phyloP scores from a whole-genome alignment of 2,888 invertebrate species.

The Anoncus sp. region DNA sequence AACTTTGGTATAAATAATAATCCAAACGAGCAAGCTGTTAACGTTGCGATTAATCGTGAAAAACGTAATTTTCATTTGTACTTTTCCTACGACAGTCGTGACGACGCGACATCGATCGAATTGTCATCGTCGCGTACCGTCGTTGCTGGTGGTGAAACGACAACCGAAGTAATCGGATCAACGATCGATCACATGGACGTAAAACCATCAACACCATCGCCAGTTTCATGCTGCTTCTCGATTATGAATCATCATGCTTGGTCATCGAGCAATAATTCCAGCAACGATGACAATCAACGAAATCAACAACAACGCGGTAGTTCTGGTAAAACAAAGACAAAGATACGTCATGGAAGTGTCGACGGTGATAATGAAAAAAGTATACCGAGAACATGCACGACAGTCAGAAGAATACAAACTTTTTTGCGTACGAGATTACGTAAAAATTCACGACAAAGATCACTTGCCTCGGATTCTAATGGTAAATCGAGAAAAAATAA shows the following conservation, averaged over 20 bases:
- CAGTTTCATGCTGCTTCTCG: slow-evolving; percentile 81
- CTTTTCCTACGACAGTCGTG: slow-evolving; percentile 78
- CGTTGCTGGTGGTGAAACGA: slow-evolving; percentile 31
- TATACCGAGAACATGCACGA: slow-evolving; percentile 72
- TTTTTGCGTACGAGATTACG: slow-evolving; percentile 76
- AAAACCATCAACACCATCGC: slow-evolving; percentile 79
- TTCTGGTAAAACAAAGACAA: slow-evolving; percentile 53
- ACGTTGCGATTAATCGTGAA: slow-evolving; percentile 42
- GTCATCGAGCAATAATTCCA: slow-evolving; percentile 41
- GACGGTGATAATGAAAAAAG: slow-evolving; percentile 55
- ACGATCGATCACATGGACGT: slow-evolving; percentile 68
- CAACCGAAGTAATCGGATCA: slow-evolving; percentile 12
- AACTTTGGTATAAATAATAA: slow-evolving; percentile 23
- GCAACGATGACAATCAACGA: slow-evolving; percentile 48
- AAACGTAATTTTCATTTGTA: slow-evolving; percentile 78
- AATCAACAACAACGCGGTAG: slow-evolving; percentile 50
- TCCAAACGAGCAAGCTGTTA: slow-evolving; percentile 4
- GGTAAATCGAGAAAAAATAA: slow-evolving; percentile 71
- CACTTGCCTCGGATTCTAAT: slow-evolving; percentile 67
- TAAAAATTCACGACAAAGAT: slow-evolving; percentile 73
- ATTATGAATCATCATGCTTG: slow-evolving; percentile 71
- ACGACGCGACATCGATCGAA: slow-evolving; percentile 78
- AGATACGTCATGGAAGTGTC: slow-evolving; percentile 44
- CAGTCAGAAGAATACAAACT: slow-evolving; percentile 77
- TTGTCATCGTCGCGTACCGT: slow-evolving; percentile 72